Evolutionary conservation across 2,888 invertebrate species (phyloP).

Genomic region (Acleris holmiana): DNA sequence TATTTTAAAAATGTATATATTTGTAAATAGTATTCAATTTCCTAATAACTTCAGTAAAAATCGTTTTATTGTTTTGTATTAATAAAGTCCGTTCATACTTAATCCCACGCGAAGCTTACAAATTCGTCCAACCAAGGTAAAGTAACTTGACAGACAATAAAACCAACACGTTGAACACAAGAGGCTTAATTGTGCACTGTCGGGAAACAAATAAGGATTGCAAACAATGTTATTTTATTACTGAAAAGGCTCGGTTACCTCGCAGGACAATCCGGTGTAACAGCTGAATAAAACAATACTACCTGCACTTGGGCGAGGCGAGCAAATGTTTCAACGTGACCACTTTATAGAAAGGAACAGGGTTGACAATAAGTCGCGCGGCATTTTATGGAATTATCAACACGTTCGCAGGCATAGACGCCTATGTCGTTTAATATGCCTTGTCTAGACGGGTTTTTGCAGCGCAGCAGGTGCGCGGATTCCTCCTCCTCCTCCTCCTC

Average conservation of each 20-base stretch:
- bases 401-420: conserved; percentile 53
- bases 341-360: conserved; percentile 45
- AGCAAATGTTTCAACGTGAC: conserved; percentile 42
- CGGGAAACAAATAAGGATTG: conserved; percentile 20
- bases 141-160: conserved; percentile 24
- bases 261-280: conserved; percentile 23
- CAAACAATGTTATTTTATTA: conserved; percentile 29
- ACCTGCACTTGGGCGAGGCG: conserved; percentile 17
- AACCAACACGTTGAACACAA: conserved; percentile 17
- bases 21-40: too few relatives aligned
- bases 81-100: conserved; percentile 11
- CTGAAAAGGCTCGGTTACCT: conserved; percentile 29
- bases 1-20: too few relatives aligned
- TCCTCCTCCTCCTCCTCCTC: conserved; percentile 7
- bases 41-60: not conserved
- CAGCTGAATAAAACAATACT: conserved; percentile 33
- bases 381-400: conserved; percentile 47
- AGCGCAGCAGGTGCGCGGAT: conserved; percentile 60
- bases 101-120: conserved; percentile 19
- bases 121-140: conserved; percentile 22
- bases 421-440: conserved; percentile 50
- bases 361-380: conserved; percentile 53
- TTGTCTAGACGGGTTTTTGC: conserved; percentile 76
- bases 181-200: conserved; percentile 22
- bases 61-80: not conserved